Conservation (phyloP, 2,113 vertebrate species). For the Smithornis capensis region DNA sequence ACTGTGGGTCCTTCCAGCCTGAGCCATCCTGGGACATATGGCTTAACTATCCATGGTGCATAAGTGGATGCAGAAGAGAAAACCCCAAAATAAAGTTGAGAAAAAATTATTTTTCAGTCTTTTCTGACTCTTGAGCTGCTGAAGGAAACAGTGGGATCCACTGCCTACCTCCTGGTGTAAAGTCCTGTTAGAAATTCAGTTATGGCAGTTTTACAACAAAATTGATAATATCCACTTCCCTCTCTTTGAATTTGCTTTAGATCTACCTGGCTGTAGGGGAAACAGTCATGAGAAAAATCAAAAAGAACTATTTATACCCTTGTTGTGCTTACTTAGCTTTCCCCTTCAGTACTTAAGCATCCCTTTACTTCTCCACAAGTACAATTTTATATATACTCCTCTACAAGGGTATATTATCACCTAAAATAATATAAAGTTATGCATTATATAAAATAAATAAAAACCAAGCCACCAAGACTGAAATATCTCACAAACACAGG, state of each 20-base stretch:
- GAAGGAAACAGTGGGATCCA: not conserved
- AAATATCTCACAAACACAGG: not conserved
- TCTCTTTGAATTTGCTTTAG: not conserved
- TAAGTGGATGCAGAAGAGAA: not conserved
- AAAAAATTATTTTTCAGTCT: not conserved
- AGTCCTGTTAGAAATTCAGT: not conserved
- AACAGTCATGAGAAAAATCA: not conserved
- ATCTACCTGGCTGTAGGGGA: not conserved
- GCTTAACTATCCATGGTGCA: not conserved
- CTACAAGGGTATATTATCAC: not conserved
- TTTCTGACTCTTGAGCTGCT: not conserved
- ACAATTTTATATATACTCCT: not conserved
- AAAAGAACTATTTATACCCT: not conserved
- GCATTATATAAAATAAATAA: not conserved
- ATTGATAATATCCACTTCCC: not conserved
- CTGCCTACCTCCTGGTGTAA: not conserved
- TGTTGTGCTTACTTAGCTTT: not conserved
- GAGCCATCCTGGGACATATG: accelerated
- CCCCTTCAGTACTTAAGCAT: not conserved
- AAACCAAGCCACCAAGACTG: not conserved
- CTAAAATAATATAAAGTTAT: not conserved
- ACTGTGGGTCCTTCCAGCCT: not conserved
- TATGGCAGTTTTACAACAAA: not conserved
- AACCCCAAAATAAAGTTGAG: not conserved
- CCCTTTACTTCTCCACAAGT: not conserved